These are phyloP conservation scores for Centropyge bicolor DNA, from an alignment of 2,797 vertebrate species.

Conservation along the genomic window DNA sequence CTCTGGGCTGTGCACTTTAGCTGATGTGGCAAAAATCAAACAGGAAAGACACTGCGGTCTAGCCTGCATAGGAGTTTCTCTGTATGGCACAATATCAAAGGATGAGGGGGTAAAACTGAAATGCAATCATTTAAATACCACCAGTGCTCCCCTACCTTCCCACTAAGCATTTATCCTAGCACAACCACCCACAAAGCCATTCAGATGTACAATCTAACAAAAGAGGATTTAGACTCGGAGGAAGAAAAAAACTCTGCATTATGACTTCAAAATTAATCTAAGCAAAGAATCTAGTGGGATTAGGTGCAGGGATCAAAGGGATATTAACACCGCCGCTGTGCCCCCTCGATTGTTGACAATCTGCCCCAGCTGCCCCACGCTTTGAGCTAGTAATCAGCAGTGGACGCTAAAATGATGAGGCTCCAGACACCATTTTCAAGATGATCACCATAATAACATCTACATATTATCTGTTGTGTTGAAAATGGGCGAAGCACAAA, in stretches of 20 bases:
- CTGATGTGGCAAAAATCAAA: constrained; percentile 66
- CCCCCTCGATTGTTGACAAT: constrained; percentile 66
- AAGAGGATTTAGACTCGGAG: constrained; percentile 79
- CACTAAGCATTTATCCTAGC: constrained; percentile 54
- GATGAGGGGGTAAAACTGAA: constrained; percentile 42
- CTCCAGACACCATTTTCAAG: constrained; percentile 31
- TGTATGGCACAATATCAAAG: constrained; percentile 57
- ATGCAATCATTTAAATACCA: constrained; percentile 69
- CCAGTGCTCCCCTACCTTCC: constrained; percentile 30
- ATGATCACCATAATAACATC: constrained; percentile 46
- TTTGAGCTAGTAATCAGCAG: constrained; percentile 32
- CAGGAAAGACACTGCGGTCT: constrained; percentile 58
- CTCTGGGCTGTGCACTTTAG: constrained; percentile 53
- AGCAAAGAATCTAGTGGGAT: constrained; percentile 79
- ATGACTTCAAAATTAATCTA: constrained; percentile 82
- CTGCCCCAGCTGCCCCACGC: constrained; percentile 68
- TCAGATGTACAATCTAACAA: constrained; percentile 77
- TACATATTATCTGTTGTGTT: constrained; percentile 25
- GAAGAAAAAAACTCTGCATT: constrained; percentile 69
- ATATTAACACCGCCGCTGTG: constrained; percentile 77
- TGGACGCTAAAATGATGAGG: constrained; percentile 29
- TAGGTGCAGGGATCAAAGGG: constrained; percentile 81
- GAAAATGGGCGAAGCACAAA: constrained; percentile 17
- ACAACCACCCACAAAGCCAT: constrained; percentile 72
- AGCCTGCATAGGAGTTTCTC: constrained; percentile 40